phyloP scores from a whole-genome alignment of 2,888 invertebrate species.

The Tetropium fuscum region DNA sequence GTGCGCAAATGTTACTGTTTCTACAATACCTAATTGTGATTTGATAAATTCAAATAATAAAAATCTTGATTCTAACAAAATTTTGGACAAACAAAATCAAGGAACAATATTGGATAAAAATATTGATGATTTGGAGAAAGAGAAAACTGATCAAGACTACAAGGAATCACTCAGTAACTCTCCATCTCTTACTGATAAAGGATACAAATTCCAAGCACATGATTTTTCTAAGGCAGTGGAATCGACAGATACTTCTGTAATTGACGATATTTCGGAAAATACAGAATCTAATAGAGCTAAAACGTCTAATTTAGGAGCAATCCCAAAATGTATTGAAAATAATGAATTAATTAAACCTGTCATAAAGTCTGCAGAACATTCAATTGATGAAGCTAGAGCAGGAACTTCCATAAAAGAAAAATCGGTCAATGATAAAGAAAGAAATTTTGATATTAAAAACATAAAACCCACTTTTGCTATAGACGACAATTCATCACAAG shows the following conservation, averaged over 20 bases:
- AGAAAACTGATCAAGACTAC: too few relatives aligned
- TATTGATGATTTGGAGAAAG: too few relatives aligned
- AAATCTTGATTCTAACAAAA: too few relatives aligned
- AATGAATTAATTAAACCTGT: background rate
- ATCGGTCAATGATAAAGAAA: background rate
- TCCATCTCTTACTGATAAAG: background rate
- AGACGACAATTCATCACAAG: conserved; percentile 1
- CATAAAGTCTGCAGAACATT: conserved; percentile 40
- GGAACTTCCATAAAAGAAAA: background rate
- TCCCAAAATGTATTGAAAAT: background rate
- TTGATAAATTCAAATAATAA: background rate
- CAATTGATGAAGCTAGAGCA: conserved; percentile 15
- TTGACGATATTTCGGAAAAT: background rate
- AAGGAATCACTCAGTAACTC: background rate
- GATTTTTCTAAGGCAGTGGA: conserved; percentile 44
- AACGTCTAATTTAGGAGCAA: too few relatives aligned
- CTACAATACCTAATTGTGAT: conserved; percentile 45
- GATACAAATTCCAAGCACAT: conserved; percentile 21
- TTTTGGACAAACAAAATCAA: background rate
- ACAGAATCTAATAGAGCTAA: background rate
- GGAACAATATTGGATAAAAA: background rate
- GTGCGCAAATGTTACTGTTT: conserved; percentile 55
- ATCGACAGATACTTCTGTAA: conserved; percentile 31
- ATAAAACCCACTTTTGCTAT: conserved; percentile 8
- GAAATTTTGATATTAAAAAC: background rate